Percentiles rank a stretch among this genome's conserved stretches.
Conservation (phyloP, 2,113 vertebrate species). For the Microcebus ravelobensis region DNA sequence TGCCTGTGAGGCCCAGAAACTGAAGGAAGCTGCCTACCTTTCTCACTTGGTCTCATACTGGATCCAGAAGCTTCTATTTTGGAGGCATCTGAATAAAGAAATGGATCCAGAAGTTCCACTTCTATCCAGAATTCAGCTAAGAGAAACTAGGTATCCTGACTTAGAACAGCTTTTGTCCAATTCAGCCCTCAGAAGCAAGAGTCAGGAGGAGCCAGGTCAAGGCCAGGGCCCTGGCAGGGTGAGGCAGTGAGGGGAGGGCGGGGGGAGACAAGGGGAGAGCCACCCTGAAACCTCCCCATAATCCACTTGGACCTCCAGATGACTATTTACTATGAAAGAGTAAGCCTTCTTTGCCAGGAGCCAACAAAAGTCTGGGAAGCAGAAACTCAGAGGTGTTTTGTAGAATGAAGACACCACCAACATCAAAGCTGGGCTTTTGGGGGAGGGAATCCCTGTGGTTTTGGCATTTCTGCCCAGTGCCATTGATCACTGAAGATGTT, state of each 20-base stretch:
- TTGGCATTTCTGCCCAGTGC: background rate
- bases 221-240: background rate
- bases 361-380: background rate
- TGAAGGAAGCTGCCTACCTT: background rate
- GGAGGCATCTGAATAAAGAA: background rate
- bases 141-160: background rate
- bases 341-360: background rate
- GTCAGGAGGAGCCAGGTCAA: background rate
- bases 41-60: background rate
- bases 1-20: constrained; percentile 31
- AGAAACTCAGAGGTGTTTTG: background rate
- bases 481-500: constrained; percentile 21
- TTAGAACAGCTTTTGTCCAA: background rate
- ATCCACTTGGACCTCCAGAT: background rate
- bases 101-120: background rate
- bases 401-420: background rate
- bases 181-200: background rate
- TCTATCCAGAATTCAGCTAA: background rate
- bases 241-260: no score
- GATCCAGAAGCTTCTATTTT: background rate
- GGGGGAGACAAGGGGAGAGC: background rate
- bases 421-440: background rate
- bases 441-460: background rate
- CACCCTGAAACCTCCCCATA: no score
- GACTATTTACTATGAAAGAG: background rate